phyloP scores from a whole-genome alignment of 1,140 invertebrate genomes.

The Heliconius melpomene region DNA sequence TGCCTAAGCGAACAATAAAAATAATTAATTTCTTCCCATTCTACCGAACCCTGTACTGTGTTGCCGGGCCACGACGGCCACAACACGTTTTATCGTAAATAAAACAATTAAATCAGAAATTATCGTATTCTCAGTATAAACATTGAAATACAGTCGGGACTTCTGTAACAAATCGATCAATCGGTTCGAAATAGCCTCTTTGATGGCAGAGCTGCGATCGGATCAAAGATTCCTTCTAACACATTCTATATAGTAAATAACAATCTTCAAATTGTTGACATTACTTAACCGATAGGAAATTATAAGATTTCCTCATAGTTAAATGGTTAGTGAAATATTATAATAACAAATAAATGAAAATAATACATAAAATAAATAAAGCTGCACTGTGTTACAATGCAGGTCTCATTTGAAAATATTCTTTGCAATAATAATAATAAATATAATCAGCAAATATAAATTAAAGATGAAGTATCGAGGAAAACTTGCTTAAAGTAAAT shows the following conservation, averaged over 20 bases:
- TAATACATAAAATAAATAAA: no score
- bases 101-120: constrained; percentile 11
- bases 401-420: neutral
- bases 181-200: constrained; percentile 46
- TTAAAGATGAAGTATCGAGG: neutral
- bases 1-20: no score
- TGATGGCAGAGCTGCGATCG: constrained; percentile 46
- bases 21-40: no score
- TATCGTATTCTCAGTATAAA: constrained; percentile 34
- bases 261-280: constrained; percentile 8
- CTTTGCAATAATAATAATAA: neutral
- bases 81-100: no score
- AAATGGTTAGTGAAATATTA: no score
- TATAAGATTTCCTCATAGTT: neutral
- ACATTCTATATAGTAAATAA: constrained; percentile 44
- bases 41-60: neutral
- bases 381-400: no score
- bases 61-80: no score
- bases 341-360: no score
- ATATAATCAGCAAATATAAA: neutral
- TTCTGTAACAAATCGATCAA: constrained; percentile 52
- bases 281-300: neutral
- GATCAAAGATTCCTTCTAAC: constrained; percentile 45
- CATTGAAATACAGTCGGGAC: constrained; percentile 48
- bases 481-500: neutral